Evolutionary conservation across 2,113 vertebrate genomes (phyloP), one percentile per base, ranked within the genome.

Genomic region (Chaetura pelagica): DNA sequence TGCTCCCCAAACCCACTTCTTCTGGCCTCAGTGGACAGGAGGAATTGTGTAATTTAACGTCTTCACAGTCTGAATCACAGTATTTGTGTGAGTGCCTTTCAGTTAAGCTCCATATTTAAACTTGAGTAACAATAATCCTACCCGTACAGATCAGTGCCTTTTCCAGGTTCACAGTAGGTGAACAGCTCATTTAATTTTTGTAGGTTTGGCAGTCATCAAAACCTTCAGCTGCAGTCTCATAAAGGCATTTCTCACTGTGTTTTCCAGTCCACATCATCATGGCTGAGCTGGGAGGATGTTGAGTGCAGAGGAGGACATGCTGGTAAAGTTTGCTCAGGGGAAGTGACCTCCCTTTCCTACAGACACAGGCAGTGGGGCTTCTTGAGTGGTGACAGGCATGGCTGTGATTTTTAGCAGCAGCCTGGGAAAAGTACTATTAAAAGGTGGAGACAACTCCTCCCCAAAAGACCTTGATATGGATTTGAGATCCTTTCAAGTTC

Each of bases 231-330:
- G 10, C 35, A 54, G 9, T 49, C 46, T 77, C 22, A 3, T 2
- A 26, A 52, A 61, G 38, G 17, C 26, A 4, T 7, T 66, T 80
- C 35, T 71, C 40, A 1, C 4, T 3, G 10, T 49, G 48, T 38
- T 61, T 46, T 40, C 63, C 24, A 19, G 4, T 18, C 20, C 38
- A 11, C 0, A 0, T 34, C 6, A 15, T 49, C 26, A 30, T 61
- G 30, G 66, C n/a, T 0, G 5, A 13, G 27, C 5, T 66, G 61
- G 24, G 71, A 38, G 46, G 54, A 6, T 71, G 52, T 4, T 29
- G 19, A 0, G 0, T 54, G 51, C 38, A 22, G 62, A 59, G 44
- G 30, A 91, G 12, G 30, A 26, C 0, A 1, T 13, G 49, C 44
- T 54, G 35, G 40, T 34, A 9, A 19, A 10, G 20, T 35, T 44